phyloP scores from a whole-genome alignment of 2,797 vertebrate genomes.

The Peromyscus eremicus region DNA sequence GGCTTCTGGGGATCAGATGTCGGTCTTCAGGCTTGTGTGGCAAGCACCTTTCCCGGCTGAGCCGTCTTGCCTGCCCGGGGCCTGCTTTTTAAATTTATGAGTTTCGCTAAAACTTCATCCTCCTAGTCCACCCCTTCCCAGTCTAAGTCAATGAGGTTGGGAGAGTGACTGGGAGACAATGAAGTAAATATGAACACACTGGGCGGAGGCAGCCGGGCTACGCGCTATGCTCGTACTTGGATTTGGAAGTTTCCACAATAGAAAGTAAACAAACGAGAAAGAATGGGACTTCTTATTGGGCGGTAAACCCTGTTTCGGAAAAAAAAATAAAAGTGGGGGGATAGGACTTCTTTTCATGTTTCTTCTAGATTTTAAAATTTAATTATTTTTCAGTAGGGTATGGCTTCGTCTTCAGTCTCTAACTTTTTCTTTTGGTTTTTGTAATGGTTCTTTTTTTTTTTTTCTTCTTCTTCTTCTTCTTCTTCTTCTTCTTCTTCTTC shows the following conservation, averaged over 20 bases:
- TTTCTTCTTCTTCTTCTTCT: too few species aligned
- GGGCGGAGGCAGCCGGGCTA: neutral
- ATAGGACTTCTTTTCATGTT: neutral
- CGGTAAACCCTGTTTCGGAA: too few species aligned
- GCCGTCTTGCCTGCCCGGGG: neutral
- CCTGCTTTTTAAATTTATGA: neutral
- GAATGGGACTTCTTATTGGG: neutral
- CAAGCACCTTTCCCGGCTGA: too few species aligned
- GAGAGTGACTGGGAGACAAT: too few species aligned
- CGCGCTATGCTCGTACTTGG: neutral
- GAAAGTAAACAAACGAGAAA: neutral
- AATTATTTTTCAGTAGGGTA: neutral
- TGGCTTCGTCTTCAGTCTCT: neutral
- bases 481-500: too few species aligned
- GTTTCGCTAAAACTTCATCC: neutral
- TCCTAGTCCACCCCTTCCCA: neutral
- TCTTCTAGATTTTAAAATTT: neutral
- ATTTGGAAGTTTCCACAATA: neutral
- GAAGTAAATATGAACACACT: too few species aligned
- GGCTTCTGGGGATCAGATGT: neutral
- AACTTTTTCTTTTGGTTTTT: neutral
- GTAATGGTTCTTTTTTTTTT: neutral
- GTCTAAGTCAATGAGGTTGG: neutral
- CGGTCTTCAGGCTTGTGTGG: neutral
- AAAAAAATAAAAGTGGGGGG: too few species aligned